Conservation (phyloP, 2,113 vertebrate genomes). For the Morphnarchus princeps region DNA sequence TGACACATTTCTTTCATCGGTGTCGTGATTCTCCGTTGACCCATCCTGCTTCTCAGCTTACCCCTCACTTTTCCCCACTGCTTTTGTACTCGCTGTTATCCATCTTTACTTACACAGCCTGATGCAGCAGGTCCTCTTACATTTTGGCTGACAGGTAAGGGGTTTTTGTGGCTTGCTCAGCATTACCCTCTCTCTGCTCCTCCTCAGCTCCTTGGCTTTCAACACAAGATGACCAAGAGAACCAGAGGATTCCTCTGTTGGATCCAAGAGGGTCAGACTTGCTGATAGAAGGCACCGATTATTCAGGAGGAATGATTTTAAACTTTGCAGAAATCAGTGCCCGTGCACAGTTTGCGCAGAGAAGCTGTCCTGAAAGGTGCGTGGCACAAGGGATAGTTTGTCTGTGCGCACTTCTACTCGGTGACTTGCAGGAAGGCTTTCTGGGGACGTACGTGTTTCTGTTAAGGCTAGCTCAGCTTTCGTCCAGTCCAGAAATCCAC, state of each 20-base stretch:
- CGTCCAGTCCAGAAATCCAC: not conserved
- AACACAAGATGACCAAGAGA: not conserved
- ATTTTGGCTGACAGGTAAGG: not conserved
- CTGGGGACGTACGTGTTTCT: accelerated
- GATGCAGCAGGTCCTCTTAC: not conserved
- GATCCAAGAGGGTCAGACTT: not conserved
- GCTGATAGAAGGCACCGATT: accelerated
- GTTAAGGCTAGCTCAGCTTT: too few species aligned
- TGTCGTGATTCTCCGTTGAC: not conserved
- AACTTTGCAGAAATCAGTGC: not conserved
- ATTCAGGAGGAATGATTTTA: not conserved
- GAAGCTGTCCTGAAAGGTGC: not conserved
- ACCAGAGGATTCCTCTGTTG: not conserved
- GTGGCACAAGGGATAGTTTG: accelerated
- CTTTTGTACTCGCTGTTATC: accelerated
- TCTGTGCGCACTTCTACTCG: not conserved
- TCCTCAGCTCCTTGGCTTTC: not conserved
- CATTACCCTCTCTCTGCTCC: not conserved
- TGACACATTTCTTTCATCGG: accelerated
- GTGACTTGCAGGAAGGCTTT: not conserved
- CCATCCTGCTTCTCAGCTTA: not conserved
- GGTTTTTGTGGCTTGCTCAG: not conserved
- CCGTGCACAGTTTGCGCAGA: accelerated
- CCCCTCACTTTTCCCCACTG: not conserved
- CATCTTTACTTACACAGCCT: not conserved